Evolutionary conservation across 1,140 invertebrate genomes (phyloP), one percentile per base, ranked within the genome.

Genomic region (Macrobrachium nipponense): DNA sequence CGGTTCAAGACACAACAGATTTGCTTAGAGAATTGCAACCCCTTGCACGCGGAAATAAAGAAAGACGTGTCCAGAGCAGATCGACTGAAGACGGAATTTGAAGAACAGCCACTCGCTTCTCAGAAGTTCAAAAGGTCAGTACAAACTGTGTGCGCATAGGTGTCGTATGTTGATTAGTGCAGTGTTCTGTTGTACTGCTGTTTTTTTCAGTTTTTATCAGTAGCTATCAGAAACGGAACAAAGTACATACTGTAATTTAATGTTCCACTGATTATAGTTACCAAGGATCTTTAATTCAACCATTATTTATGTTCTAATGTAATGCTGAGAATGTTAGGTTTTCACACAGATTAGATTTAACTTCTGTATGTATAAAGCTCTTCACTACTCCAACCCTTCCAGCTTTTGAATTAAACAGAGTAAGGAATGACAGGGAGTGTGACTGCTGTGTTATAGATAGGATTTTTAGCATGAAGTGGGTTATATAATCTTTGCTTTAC

Each of bases 31-130:
- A 75, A 10, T 75, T 87, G 17, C 86, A 87, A 20, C 80, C 80
- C 18, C 66, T 83, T 17, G 79, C 80, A 73, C 72, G 79, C 17
- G 86, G 86, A 15, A 27, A 87, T 58, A 87, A 82, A 43, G 80
- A 87, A 36, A 64, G 86, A 18, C 73, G 81, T 6, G 72, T 87
- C 15, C 15, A 75, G 72, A 51, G 76, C 86, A 60, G 80, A 87
- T 14, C 59, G 80, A 73, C 61, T 87, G 44, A 80, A 87, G 27
- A 80, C 66, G 44, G 86, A 87, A 51, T 87, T 87, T 68, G 80
- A 87, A 51, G 62, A 20, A 62, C 86, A 61, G 86, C 86, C 60
- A 82, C 86, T 44, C 80, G 86, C 43, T 87, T 87, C 76, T 81
- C 80, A 8, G 80, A 83, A 79, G 23, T 79, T 78, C 85, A 87